phyloP scores from a whole-genome alignment of 2,113 vertebrate genomes.

The Puffinus mauretanicus region DNA sequence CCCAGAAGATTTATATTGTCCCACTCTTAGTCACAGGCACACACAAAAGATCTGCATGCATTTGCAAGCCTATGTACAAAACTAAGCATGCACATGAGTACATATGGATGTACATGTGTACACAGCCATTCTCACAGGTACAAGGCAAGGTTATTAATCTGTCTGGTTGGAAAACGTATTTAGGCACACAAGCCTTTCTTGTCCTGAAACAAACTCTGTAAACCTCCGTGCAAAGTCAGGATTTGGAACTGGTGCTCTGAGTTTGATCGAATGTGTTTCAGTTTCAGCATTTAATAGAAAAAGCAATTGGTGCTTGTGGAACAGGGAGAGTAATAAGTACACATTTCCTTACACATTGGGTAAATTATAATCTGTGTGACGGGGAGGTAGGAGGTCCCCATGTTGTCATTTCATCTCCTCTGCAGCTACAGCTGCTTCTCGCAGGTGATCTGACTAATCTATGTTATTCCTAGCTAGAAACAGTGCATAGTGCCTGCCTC shows the following conservation, averaged over 20 bases:
- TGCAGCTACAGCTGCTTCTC: not conserved
- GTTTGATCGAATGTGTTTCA: not conserved
- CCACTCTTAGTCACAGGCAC: not conserved
- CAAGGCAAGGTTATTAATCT: not conserved
- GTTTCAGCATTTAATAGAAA: not conserved
- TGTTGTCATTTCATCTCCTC: not conserved
- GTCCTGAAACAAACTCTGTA: not conserved
- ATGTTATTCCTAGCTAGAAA: not conserved
- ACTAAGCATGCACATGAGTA: accelerated
- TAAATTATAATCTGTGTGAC: not conserved
- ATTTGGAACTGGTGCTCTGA: not conserved
- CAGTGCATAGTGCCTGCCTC: not conserved
- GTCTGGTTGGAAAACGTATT: not conserved
- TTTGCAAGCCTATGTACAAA: not conserved
- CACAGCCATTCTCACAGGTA: accelerated
- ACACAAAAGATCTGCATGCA: accelerated
- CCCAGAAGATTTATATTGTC: not conserved
- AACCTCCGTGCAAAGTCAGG: not conserved
- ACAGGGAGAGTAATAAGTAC: not conserved
- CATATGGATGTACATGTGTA: accelerated
- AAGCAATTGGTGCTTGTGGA: not conserved
- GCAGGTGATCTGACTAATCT: not conserved
- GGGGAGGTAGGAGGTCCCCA: not conserved
- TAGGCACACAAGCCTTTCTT: not conserved
- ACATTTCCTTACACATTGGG: not conserved